phyloP scores from a whole-genome alignment of 2,888 invertebrate species.

The Blomia tropicalis region DNA sequence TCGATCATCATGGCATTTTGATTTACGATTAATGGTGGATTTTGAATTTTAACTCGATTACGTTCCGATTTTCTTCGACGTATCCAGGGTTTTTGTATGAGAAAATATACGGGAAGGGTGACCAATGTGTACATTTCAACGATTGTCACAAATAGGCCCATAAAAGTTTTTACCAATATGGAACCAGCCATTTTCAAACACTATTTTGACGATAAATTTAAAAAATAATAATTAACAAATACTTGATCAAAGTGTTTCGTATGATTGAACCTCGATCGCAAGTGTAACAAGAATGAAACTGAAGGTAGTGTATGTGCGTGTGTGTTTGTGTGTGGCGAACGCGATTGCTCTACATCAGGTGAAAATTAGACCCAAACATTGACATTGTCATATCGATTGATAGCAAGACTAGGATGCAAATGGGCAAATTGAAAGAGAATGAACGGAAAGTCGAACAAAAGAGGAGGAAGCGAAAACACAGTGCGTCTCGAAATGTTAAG shows the following conservation, averaged over 20 bases:
- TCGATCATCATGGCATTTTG: neutral
- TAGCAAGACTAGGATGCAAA: neutral
- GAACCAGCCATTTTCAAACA: neutral
- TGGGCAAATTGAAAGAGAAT: neutral
- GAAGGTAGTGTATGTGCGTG: too few relatives aligned
- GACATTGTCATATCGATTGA: neutral
- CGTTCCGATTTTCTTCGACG: neutral
- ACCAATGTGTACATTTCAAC: constrained; percentile 18
- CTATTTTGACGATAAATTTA: neutral
- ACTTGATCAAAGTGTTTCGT: too few relatives aligned
- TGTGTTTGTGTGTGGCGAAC: too few relatives aligned
- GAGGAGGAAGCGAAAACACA: too few relatives aligned
- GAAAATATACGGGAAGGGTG: constrained; percentile 17
- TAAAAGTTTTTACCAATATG: constrained; percentile 10
- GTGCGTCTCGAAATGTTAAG: too few relatives aligned
- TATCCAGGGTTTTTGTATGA: constrained; percentile 18
- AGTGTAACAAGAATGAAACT: too few relatives aligned
- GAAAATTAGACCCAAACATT: neutral
- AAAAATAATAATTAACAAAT: neutral
- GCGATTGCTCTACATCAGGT: too few relatives aligned
- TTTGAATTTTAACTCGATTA: neutral
- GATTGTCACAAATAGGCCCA: neutral
- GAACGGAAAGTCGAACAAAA: neutral
- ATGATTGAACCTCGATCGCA: too few relatives aligned
- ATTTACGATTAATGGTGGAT: neutral